Percentiles rank a stretch among this genome's conserved stretches.
These are phyloP conservation scores for Sebastes elongatus DNA, from an alignment of 2,797 vertebrate species.

Conservation along the genomic window DNA sequence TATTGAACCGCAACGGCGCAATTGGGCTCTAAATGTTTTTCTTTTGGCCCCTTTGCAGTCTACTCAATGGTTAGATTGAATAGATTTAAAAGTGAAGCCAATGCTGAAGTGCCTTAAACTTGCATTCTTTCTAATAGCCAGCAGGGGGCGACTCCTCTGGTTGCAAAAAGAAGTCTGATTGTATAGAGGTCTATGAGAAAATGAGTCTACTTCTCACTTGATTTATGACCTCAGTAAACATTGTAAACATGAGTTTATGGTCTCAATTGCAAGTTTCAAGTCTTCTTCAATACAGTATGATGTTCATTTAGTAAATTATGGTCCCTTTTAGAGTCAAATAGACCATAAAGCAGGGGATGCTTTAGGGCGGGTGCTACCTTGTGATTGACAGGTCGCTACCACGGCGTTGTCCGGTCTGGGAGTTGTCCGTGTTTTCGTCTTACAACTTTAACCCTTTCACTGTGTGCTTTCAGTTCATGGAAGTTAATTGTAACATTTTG, in stretches of 20 bases:
- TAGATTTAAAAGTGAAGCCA: not conserved
- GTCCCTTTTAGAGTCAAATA: not conserved
- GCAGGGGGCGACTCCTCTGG: not conserved
- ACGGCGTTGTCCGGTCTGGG: accelerated
- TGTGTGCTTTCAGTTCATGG: too few relatives aligned
- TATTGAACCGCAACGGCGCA: not conserved
- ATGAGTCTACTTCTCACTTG: not conserved
- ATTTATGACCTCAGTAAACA: not conserved
- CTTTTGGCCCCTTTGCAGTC: not conserved
- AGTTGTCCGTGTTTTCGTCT: too few relatives aligned
- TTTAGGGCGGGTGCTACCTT: not conserved
- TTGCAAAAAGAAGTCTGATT: not conserved
- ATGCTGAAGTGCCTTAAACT: not conserved
- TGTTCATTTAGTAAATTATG: too few relatives aligned
- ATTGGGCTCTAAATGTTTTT: not conserved
- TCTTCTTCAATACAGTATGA: too few relatives aligned
- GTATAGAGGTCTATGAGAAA: not conserved
- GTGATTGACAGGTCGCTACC: not conserved
- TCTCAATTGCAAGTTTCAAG: too few relatives aligned
- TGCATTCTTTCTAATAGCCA: not conserved
- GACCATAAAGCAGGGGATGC: too few relatives aligned
- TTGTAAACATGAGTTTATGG: not conserved
- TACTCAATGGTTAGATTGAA: not conserved
- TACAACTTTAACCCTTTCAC: too few relatives aligned
- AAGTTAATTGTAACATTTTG: too few relatives aligned